These are phyloP conservation scores for Andrena marginata DNA, from an alignment of 2,888 invertebrate genomes.

Conservation along the genomic window DNA sequence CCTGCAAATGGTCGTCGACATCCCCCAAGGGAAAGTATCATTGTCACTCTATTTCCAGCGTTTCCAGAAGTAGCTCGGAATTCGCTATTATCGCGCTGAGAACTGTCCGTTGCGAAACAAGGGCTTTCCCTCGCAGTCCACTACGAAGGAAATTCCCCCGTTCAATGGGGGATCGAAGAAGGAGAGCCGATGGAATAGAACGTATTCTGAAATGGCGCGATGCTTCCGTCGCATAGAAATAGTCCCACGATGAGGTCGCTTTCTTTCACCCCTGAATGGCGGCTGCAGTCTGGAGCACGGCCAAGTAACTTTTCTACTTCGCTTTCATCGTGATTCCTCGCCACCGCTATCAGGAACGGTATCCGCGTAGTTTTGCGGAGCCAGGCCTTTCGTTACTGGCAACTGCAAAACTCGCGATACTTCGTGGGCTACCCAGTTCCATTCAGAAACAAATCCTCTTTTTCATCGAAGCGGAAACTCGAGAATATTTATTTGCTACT, in stretches of 20 bases:
- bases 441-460: no score
- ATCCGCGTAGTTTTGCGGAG: constrained; percentile 19
- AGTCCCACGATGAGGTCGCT: constrained; percentile 6
- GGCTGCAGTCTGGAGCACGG: constrained; percentile 38
- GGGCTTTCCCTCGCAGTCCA: background rate
- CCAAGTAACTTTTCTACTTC: constrained; percentile 59
- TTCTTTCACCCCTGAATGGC: constrained; percentile 17
- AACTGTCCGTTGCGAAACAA: background rate
- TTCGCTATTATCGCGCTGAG: background rate
- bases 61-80: no score
- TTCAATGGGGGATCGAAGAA: background rate
- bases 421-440: background rate
- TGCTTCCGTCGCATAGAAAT: constrained; percentile 43
- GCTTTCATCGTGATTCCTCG: constrained; percentile 54
- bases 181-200: constrained; percentile 21
- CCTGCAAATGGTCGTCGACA: background rate
- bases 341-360: constrained; percentile 31
- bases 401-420: background rate
- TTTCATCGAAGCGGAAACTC: no score
- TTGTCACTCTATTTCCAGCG: no score
- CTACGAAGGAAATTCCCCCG: background rate
- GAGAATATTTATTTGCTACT: no score
- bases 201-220: constrained; percentile 59
- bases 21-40: no score
- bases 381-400: background rate